phyloP scores from a whole-genome alignment of 2,113 vertebrate species.

The Rattus rattus region DNA sequence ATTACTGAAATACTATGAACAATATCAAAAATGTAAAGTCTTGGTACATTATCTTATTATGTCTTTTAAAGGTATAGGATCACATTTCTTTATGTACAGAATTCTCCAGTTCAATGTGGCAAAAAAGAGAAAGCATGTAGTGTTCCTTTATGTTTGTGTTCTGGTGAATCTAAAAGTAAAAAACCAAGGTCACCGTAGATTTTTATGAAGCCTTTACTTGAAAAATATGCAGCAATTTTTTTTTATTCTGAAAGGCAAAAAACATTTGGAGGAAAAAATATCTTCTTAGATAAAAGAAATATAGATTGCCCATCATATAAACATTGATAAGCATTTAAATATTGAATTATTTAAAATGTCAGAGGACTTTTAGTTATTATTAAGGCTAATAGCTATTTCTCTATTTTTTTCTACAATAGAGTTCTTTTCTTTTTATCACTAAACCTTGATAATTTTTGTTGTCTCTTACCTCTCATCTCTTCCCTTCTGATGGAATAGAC shows the following conservation, averaged over 20 bases:
- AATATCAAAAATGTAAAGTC: neutral
- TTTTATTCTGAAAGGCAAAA: conserved; percentile 25
- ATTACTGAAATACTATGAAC: neutral
- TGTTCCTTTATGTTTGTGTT: conserved; percentile 48
- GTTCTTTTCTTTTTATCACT: neutral
- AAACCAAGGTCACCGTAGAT: conserved; percentile 1
- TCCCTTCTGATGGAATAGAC: neutral
- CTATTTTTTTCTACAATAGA: neutral
- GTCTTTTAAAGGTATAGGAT: neutral
- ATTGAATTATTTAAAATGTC: neutral
- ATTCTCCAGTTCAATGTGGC: neutral
- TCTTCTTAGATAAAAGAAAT: neutral
- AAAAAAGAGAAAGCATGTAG: conserved; percentile 42
- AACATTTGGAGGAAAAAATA: neutral
- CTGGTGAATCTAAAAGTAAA: conserved; percentile 29
- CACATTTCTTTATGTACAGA: neutral
- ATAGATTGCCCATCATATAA: neutral
- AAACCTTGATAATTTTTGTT: neutral
- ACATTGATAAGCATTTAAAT: neutral
- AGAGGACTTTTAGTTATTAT: neutral
- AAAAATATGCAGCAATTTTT: neutral
- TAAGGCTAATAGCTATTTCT: neutral
- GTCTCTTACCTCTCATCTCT: neutral
- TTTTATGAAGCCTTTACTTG: conserved; percentile 49
- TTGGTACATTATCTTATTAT: neutral